Percentiles rank a stretch among this genome's conserved stretches.
These are phyloP conservation scores for Elgonia sp. DNA, from an alignment of 2,888 invertebrate species.

Conservation along the genomic window DNA sequence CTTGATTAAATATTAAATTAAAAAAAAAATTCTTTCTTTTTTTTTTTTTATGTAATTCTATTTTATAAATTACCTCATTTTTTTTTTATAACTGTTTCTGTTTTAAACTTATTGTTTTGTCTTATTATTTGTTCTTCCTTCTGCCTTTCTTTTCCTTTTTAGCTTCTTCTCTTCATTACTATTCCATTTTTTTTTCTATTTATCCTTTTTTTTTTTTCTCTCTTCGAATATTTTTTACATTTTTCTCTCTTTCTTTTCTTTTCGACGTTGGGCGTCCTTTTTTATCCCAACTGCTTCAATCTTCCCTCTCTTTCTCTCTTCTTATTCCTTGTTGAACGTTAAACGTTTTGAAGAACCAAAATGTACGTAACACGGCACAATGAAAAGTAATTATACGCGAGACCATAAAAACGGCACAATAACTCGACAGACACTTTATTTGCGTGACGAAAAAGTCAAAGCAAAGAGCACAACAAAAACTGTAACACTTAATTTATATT, in stretches of 20 bases:
- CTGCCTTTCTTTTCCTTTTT: too few relatives aligned
- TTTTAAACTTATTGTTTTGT: too few relatives aligned
- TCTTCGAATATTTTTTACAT: slow-evolving; percentile 45
- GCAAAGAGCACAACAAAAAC: slow-evolving; percentile 55
- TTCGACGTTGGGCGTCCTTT: not conserved
- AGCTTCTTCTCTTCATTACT: too few relatives aligned
- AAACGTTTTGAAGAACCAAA: slow-evolving; percentile 54
- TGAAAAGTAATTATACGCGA: slow-evolving; percentile 68
- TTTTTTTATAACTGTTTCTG: too few relatives aligned
- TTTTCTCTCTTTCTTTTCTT: slow-evolving; percentile 27
- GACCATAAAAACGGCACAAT: slow-evolving; percentile 52
- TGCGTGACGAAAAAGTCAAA: slow-evolving; percentile 59
- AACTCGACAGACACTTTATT: slow-evolving; percentile 57
- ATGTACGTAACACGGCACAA: slow-evolving; percentile 63
- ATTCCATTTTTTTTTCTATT: too few relatives aligned
- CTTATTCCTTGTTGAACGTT: slow-evolving; percentile 8
- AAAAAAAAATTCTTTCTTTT: too few relatives aligned
- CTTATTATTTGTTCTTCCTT: too few relatives aligned
- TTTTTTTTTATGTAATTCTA: too few relatives aligned
- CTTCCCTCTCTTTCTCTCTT: slow-evolving; percentile 3
- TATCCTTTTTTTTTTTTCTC: too few relatives aligned
- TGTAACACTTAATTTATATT: slow-evolving; percentile 67
- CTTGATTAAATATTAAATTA: too few relatives aligned
- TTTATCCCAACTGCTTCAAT: too few relatives aligned
- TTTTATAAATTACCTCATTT: too few relatives aligned